Base-by-base conservation (phyloP, 2,888 invertebrate genomes). In the Diabrotica balteata region DNA sequence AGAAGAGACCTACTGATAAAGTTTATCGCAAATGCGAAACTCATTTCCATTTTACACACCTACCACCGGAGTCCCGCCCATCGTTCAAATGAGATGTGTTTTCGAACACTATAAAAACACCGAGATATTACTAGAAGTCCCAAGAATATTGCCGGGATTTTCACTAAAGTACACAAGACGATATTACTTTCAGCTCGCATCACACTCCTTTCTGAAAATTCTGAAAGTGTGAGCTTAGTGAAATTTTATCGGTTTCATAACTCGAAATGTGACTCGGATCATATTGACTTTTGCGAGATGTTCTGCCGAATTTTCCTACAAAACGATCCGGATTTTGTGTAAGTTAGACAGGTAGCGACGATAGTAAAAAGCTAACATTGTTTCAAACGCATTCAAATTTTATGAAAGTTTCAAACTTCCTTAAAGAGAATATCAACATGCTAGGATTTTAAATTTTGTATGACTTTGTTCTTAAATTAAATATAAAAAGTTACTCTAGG, bases 121-220 rank as follows among this genome's bases (percentile, higher is more conserved):
- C 73, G 71, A 75, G 78, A 80, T 80, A 80, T 80, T 79, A 78
- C 78, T 69, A 67, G 65, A 46, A 76, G 71, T 65, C 73, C 73
- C 32, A 59, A 73, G 76, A 73, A 79, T 81, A 80, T 80, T 80
- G 79, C 80, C 72, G 71, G 78, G 79, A 79, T 81, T 79, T 80
- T 72, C 77, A 74, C 74, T 73, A 77, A 72, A 77, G 79, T 79
- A 81, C 80, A 80, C 78, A 80, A 73, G 76, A 72, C 77, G 75
- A 80, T 81, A 81, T 80, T 81, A 79, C 80, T 76, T 78, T 76
- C 75, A 68, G 76, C 75, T 51, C 63, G 51, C 50, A 80, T 79
- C 78, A 78, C 77, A 79, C 11, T 79, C 77, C 73, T 68, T 76
- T 70, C 71, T 68, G 55, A 52, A 57, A 64, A 66, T 68, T 66